Evolutionary conservation across 1,140 invertebrate species (phyloP), one percentile per base, ranked within the genome.

Genomic region (Pectinophora gossypiella): DNA sequence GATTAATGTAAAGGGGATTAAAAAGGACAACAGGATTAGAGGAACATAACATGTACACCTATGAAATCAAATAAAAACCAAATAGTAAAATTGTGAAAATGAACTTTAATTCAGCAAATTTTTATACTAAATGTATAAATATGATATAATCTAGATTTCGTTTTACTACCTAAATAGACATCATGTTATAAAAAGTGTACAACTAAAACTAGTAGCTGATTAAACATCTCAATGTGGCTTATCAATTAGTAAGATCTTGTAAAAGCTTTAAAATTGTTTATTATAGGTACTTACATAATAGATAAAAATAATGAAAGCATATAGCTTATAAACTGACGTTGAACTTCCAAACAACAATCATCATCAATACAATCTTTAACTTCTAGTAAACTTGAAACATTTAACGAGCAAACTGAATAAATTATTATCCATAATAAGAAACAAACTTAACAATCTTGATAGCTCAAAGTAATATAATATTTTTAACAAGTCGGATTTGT

Each of bases 41-140:
- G n/a, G n/a, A n/a, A n/a, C n/a, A n/a, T n/a, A n/a, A n/a, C n/a
- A n/a, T n/a, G n/a, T n/a, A n/a, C n/a, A n/a, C n/a, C n/a, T n/a
- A n/a, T 38, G 36, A 20, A 23, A 48, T n/a, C 35, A 56, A 61
- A 72, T 76, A 66, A 54, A 72, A 80, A 81, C 76, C 64, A 75
- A 68, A 66, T 57, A n/a, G 63, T 76, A 84, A 86, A 86, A 86
- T 85, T 81, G 81, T 87, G 81, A 87, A 85, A 87, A 87, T 87
- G 84, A 87, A 85, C 75, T 87, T 87, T 87, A 85, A 85, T 87
- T 84, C 80, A 85, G 81, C 81, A 85, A 84, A 81, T 87, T 85
- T n/a, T 86, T 87, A 87, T 87, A 85, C 84, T 87, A 87, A 85
- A 85, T 85, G 81, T 87, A 87, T 87, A 87, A 87, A 87, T 87